Evolutionary conservation across 2,888 invertebrate species (phyloP).

Genomic region (Eupithecia exiguata): DNA sequence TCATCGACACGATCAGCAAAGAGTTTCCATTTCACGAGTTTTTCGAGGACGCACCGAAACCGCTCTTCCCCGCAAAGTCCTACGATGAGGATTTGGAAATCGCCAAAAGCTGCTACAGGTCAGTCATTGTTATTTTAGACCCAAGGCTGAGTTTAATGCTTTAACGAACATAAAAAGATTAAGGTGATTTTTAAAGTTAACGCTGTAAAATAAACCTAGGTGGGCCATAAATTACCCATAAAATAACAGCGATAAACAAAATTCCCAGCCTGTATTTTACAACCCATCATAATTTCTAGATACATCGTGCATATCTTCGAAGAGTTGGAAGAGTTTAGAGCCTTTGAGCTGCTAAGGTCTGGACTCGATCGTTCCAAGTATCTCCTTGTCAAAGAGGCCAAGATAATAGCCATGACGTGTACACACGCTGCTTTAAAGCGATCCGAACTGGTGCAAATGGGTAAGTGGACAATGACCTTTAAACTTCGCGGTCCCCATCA

Average conservation of each 20-base stretch:
- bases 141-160: neutral
- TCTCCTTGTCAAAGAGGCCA: constrained; percentile 98
- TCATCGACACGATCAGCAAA: constrained; percentile 84
- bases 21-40: constrained; percentile 97
- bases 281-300: constrained; percentile 63
- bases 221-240: neutral
- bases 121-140: constrained; percentile 33
- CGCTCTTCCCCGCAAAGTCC: constrained; percentile 91
- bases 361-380: constrained; percentile 98
- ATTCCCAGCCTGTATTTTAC: constrained; percentile 10
- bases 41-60: constrained; percentile 96
- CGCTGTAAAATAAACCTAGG: neutral
- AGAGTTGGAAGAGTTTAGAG: constrained; percentile 98
- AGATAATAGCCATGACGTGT: constrained; percentile 99
- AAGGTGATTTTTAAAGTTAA: neutral
- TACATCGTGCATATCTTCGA: constrained; percentile 98
- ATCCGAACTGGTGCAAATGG: constrained; percentile 97
- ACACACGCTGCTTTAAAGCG: constrained; percentile 99
- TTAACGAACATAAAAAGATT: neutral
- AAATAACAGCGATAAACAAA: constrained; percentile 5
- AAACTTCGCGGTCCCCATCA: neutral
- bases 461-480: constrained; percentile 67
- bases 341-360: constrained; percentile 97
- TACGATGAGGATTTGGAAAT: constrained; percentile 93
- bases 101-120: constrained; percentile 95